Evolutionary conservation across 2,113 vertebrate genomes (phyloP).

Genomic region (Hydrochoerus hydrochaeris): DNA sequence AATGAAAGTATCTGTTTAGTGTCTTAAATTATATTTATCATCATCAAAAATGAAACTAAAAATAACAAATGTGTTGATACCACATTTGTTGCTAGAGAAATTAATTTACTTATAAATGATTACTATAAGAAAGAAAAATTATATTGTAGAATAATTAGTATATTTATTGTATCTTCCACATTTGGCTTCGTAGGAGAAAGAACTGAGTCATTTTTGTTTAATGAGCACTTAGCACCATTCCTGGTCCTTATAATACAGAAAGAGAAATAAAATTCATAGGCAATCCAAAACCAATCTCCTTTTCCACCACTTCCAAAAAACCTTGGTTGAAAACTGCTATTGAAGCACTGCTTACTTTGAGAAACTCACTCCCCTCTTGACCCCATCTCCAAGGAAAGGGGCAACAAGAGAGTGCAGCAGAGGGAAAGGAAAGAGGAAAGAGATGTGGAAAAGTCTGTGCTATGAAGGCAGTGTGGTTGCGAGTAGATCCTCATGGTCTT

Average conservation of each 20-base stretch:
- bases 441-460: background rate
- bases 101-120: background rate
- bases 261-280: background rate
- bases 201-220: background rate
- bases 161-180: background rate
- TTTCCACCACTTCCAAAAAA: background rate
- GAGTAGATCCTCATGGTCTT: accelerated
- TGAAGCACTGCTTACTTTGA: background rate
- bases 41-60: background rate
- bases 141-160: background rate
- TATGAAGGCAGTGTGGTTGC: too few species aligned
- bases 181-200: background rate
- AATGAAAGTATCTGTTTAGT: background rate
- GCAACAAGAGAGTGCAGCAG: too few species aligned
- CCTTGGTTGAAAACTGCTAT: background rate
- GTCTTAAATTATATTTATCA: background rate
- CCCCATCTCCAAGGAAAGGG: background rate
- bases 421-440: background rate
- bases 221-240: background rate
- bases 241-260: background rate
- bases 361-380: background rate
- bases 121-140: background rate
- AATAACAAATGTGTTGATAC: background rate
- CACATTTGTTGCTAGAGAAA: background rate
- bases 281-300: background rate